Evolutionary conservation across 2,113 vertebrate species (phyloP).

Genomic region (Ia io): DNA sequence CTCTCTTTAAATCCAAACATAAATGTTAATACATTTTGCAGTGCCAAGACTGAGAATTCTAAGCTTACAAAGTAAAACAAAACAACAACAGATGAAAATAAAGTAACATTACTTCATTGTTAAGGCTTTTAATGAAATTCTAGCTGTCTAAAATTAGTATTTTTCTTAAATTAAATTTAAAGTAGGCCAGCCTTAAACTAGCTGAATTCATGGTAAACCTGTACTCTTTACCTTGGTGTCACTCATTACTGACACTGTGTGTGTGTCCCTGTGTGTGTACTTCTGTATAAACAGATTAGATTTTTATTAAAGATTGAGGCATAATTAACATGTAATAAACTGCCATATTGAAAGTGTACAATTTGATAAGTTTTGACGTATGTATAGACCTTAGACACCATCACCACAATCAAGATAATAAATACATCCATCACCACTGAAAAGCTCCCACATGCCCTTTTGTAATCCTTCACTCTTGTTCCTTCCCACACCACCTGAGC

Average conservation of each 20-base stretch:
- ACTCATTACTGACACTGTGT: neutral
- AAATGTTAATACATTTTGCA: neutral
- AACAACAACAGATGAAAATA: neutral
- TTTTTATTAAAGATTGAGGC: neutral
- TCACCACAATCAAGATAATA: neutral
- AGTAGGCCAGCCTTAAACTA: neutral
- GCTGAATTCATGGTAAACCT: neutral
- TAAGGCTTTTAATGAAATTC: neutral
- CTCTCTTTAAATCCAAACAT: neutral
- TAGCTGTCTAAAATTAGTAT: neutral
- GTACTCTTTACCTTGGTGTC: neutral
- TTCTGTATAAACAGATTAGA: neutral
- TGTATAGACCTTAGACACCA: neutral
- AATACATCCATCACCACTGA: neutral
- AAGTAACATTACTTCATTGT: neutral
- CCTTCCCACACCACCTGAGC: neutral
- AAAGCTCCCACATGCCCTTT: neutral
- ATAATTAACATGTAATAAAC: neutral
- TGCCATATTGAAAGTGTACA: neutral
- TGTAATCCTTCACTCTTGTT: neutral
- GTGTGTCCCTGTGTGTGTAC: neutral
- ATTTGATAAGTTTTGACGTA: neutral
- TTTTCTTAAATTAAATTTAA: constrained; percentile 14
- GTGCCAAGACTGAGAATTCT: neutral
- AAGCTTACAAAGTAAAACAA: neutral